These are phyloP conservation scores for Linepithema humile DNA, from an alignment of 1,140 invertebrate genomes.

Conservation along the genomic window DNA sequence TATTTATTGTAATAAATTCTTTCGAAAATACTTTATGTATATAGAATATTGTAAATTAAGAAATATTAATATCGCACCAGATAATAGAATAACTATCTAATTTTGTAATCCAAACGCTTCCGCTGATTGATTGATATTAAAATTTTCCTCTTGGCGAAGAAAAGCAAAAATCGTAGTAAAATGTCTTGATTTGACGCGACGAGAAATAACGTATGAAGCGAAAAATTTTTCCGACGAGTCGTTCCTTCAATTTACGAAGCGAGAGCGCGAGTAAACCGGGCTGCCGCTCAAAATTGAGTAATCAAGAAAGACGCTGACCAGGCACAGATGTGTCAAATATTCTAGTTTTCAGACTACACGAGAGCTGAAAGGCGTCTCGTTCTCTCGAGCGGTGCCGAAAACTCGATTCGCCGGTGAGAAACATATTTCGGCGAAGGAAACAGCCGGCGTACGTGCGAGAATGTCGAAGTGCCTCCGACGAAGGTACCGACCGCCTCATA, in stretches of 20 bases:
- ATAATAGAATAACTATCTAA: background rate
- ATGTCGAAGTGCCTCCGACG: slow-evolving; percentile 60
- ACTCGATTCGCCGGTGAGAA: slow-evolving; percentile 34
- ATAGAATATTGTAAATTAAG: background rate
- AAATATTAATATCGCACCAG: background rate
- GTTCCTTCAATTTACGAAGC: slow-evolving; percentile 10
- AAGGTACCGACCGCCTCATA: slow-evolving; percentile 52
- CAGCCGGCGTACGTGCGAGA: slow-evolving; percentile 67
- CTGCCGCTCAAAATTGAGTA: slow-evolving; percentile 58
- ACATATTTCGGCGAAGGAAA: slow-evolving; percentile 63
- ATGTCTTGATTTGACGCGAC: background rate
- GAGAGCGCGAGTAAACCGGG: background rate
- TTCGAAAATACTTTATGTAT: background rate
- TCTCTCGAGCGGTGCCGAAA: slow-evolving; percentile 7
- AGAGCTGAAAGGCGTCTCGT: background rate
- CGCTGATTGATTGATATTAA: background rate
- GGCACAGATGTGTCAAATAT: slow-evolving; percentile 57
- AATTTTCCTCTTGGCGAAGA: background rate
- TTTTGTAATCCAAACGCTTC: background rate
- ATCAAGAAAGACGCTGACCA: slow-evolving; percentile 59
- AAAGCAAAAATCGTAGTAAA: background rate
- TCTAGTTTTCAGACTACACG: slow-evolving; percentile 26
- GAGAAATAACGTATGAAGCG: slow-evolving; percentile 2
- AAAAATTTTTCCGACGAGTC: background rate
- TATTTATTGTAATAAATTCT: background rate